These are phyloP conservation scores for Crocallis elinguaria DNA, from an alignment of 2,888 invertebrate species.

Conservation along the genomic window DNA sequence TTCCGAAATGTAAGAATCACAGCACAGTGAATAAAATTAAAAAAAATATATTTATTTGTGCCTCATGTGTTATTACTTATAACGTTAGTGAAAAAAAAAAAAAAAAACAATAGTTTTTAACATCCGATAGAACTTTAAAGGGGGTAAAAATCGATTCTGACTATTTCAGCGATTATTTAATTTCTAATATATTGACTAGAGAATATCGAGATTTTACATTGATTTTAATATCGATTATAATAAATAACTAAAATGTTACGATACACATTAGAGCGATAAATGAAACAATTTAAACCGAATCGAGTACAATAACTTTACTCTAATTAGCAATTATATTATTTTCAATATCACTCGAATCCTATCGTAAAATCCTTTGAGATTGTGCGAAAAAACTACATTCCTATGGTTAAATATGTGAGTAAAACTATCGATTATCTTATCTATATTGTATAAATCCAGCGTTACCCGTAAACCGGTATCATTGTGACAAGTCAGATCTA, in stretches of 20 bases:
- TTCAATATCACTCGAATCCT: too few relatives aligned
- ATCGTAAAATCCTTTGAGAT: background rate
- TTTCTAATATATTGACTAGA: background rate
- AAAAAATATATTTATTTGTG: background rate
- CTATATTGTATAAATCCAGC: background rate
- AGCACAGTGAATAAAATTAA: background rate
- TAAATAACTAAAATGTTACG: background rate
- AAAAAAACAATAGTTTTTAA: background rate
- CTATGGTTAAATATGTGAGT: background rate
- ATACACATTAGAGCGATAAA: background rate
- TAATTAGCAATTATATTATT: too few relatives aligned
- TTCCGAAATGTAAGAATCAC: background rate
- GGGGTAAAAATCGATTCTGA: background rate
- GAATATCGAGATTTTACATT: background rate
- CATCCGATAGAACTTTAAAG: background rate
- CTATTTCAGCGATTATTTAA: background rate
- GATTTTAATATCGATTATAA: background rate
- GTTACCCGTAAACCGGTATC: constrained; percentile 10
- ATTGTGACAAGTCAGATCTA: background rate
- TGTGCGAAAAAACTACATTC: constrained; percentile 3
- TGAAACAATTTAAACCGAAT: too few relatives aligned
- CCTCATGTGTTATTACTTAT: background rate
- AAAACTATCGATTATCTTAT: constrained; percentile 3
- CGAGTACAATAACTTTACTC: too few relatives aligned
- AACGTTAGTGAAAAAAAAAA: background rate